Conservation (phyloP, 2,113 vertebrate species). For the Mixornis gularis region DNA sequence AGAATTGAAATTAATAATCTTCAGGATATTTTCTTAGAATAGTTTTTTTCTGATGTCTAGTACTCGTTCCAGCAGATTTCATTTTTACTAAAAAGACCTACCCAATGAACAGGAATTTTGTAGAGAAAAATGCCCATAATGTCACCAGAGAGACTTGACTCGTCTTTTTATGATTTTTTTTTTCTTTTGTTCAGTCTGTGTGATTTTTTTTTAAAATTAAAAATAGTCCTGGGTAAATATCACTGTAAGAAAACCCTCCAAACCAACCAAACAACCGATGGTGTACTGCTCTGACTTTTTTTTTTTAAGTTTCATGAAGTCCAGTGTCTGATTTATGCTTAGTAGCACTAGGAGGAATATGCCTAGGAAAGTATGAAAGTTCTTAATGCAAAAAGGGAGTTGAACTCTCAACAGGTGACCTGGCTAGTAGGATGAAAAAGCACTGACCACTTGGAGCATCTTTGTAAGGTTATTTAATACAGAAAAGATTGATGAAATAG, state of each 20-base stretch:
- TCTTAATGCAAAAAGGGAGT: not conserved
- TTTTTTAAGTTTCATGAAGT: not conserved
- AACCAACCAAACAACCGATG: not conserved
- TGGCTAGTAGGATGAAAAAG: not conserved
- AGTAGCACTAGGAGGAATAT: not conserved
- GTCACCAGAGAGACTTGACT: not conserved
- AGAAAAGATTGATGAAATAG: not conserved
- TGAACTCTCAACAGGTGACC: not conserved
- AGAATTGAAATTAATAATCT: not conserved
- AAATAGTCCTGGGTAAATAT: not conserved
- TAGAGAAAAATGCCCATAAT: not conserved
- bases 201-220: not conserved
- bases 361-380: not conserved
- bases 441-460: not conserved
- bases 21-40: not conserved
- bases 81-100: not conserved
- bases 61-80: not conserved
- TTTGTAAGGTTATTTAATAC: not conserved
- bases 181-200: not conserved
- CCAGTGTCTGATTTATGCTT: not conserved
- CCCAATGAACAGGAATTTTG: not conserved
- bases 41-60: not conserved
- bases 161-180: not conserved
- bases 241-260: accelerated
- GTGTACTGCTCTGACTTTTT: not conserved